These are phyloP conservation scores for Knipowitschia caucasica DNA, from an alignment of 2,797 vertebrate genomes.

Conservation along the genomic window DNA sequence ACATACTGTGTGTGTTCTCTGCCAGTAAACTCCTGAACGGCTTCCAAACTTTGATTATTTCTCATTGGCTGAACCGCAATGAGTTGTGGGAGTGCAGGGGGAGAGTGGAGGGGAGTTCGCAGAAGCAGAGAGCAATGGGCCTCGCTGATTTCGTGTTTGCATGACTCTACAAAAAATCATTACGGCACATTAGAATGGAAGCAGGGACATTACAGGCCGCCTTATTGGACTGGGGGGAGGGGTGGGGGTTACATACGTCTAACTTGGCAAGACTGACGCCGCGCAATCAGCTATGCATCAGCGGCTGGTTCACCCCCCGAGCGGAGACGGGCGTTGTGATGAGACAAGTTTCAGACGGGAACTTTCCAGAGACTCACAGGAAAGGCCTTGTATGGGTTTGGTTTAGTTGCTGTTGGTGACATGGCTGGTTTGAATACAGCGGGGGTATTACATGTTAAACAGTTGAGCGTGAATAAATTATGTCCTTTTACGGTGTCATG, in stretches of 20 bases:
- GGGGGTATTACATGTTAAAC: too few relatives aligned
- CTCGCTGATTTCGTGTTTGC: slow-evolving; percentile 40
- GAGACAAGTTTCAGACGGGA: background rate
- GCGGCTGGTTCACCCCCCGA: slow-evolving; percentile 3
- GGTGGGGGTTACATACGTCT: slow-evolving; percentile 1
- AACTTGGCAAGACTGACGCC: slow-evolving; percentile 3
- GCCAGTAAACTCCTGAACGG: slow-evolving; percentile 57
- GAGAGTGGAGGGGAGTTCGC: slow-evolving; percentile 22
- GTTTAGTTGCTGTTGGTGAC: background rate
- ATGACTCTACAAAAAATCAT: slow-evolving; percentile 45
- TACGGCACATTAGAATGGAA: slow-evolving; percentile 22
- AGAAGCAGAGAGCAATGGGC: slow-evolving; percentile 34
- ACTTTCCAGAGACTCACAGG: background rate
- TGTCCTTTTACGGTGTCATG: too few relatives aligned
- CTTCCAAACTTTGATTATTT: slow-evolving; percentile 57
- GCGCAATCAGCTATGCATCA: slow-evolving; percentile 16
- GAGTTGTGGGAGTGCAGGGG: slow-evolving; percentile 8
- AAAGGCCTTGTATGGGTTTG: background rate
- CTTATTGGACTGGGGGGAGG: slow-evolving; percentile 8
- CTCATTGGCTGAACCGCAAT: slow-evolving; percentile 39
- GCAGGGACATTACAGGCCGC: slow-evolving; percentile 13
- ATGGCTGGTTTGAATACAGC: too few relatives aligned
- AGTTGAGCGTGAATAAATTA: too few relatives aligned
- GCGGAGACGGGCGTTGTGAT: slow-evolving; percentile 18
- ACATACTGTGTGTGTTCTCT: slow-evolving; percentile 28